These are phyloP conservation scores for Pseudorhombus dupliciocellatus DNA, from an alignment of 2,113 vertebrate genomes.

Conservation along the genomic window DNA sequence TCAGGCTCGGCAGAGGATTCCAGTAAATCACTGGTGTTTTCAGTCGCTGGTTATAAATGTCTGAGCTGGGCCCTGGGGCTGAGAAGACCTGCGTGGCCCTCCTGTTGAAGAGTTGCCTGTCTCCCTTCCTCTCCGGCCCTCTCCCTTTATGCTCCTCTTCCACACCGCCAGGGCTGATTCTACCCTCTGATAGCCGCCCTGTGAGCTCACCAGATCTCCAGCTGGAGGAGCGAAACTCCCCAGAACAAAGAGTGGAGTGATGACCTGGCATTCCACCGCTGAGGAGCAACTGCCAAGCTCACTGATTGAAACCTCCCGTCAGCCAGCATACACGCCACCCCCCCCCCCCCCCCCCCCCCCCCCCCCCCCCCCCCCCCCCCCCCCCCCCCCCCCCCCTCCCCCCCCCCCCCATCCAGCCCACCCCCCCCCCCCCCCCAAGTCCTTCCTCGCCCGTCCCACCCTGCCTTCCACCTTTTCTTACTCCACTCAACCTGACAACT, in stretches of 20 bases:
- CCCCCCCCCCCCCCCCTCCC: not conserved
- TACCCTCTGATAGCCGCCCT: conserved; percentile 54
- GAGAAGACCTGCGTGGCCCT: conserved; percentile 20
- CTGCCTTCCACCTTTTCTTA: not conserved
- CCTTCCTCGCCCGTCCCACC: conserved; percentile 1
- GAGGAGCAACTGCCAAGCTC: conserved; percentile 60
- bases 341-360: not conserved
- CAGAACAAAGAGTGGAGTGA: conserved; percentile 52
- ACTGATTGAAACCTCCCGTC: conserved; percentile 62
- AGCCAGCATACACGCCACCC: conserved; percentile 4
- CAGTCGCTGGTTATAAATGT: conserved; percentile 50
- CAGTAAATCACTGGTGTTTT: conserved; percentile 52
- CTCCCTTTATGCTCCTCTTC: conserved; percentile 33
- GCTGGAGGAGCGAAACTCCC: conserved; percentile 49
- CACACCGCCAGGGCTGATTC: conserved; percentile 33
- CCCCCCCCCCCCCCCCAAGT: not conserved
- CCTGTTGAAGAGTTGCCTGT: conserved; percentile 15
- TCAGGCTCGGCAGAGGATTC: conserved; percentile 25
- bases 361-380: not conserved
- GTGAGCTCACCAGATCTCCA: conserved; percentile 46
- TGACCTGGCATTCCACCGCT: conserved; percentile 59
- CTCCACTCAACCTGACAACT: conserved; percentile 39
- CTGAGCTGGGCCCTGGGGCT: conserved; percentile 35
- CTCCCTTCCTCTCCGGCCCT: conserved; percentile 18
- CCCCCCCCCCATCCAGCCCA: not conserved